Conservation (phyloP, 2,888 invertebrate genomes). For the Noctua pronuba region DNA sequence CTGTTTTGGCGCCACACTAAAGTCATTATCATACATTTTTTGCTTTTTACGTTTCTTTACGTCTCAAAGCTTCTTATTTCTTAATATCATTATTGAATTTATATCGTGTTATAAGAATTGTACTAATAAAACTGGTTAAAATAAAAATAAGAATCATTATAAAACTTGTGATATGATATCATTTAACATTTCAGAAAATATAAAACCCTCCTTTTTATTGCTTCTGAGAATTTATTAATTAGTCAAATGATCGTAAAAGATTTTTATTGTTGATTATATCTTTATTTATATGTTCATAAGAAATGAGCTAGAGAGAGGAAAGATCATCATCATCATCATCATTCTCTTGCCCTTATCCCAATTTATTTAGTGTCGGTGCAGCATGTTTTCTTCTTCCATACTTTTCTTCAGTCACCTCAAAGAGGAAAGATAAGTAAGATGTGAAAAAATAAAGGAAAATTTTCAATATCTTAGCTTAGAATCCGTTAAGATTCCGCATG, state of each 20-base stretch:
- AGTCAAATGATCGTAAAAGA: conserved; percentile 32
- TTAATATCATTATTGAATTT: conserved; percentile 14
- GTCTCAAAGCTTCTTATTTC: neutral
- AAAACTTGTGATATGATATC: conserved; percentile 8
- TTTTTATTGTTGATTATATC: conserved; percentile 29
- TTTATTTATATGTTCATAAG: conserved; percentile 3
- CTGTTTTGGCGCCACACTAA: conserved; percentile 10
- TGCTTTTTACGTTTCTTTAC: neutral
- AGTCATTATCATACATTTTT: conserved; percentile 1
- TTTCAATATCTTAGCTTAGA: conserved; percentile 11
- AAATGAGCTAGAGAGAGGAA: conserved; percentile 5
- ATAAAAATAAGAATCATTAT: neutral
- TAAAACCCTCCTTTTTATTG: conserved; percentile 39
- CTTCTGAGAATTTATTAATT: conserved; percentile 45
- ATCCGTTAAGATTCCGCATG: conserved; percentile 31
- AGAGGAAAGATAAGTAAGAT: neutral
- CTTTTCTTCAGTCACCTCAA: neutral
- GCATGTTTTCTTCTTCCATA: neutral
- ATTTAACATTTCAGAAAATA: conserved; percentile 21
- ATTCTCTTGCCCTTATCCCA: neutral
- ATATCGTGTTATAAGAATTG: neutral
- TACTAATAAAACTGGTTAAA: neutral
- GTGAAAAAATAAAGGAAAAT: neutral
- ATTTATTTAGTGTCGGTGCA: no score
- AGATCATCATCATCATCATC: neutral